phyloP scores from a whole-genome alignment of 92 coral and sea anemone species.

The Bergia puertoricense region DNA sequence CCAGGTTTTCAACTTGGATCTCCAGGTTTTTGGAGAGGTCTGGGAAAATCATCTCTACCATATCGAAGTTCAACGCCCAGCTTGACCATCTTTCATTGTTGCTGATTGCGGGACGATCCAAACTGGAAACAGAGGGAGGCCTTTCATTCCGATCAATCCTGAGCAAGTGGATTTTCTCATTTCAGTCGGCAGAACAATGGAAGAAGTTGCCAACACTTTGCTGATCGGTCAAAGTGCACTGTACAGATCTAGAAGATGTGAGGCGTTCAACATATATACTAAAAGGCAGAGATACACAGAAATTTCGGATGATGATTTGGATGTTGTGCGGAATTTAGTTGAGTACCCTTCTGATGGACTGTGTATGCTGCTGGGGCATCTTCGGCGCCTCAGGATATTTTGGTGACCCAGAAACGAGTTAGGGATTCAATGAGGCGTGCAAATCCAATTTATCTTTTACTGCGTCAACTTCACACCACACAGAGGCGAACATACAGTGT shows the following conservation, averaged over 20 bases:
- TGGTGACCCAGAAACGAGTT: conserved; percentile 40
- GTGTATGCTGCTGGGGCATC: conserved; percentile 47
- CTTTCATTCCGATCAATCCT: conserved; percentile 47
- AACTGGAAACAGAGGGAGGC: conserved; percentile 43
- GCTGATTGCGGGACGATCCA: too few species aligned
- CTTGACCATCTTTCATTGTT: too few species aligned
- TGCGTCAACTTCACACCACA: background rate
- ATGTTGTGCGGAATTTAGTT: conserved; percentile 36
- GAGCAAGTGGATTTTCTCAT: conserved; percentile 54
- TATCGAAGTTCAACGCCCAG: too few species aligned
- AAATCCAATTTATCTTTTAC: too few species aligned
- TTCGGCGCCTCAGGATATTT: conserved; percentile 18
- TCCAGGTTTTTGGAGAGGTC: too few species aligned
- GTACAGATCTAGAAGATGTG: conserved; percentile 50
- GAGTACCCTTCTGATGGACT: conserved; percentile 45
- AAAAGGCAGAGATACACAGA: conserved; percentile 45
- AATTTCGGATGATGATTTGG: conserved; percentile 49
- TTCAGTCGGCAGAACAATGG: conserved; percentile 55
- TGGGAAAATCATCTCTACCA: too few species aligned
- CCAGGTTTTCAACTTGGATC: too few species aligned
- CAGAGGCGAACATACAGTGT: conserved; percentile 26
- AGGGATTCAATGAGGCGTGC: conserved; percentile 44
- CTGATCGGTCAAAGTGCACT: conserved; percentile 53
- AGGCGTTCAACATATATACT: conserved; percentile 47
- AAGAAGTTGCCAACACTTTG: conserved; percentile 43